Conservation (phyloP, 1,140 invertebrate species). For the Drosophila insularis region DNA sequence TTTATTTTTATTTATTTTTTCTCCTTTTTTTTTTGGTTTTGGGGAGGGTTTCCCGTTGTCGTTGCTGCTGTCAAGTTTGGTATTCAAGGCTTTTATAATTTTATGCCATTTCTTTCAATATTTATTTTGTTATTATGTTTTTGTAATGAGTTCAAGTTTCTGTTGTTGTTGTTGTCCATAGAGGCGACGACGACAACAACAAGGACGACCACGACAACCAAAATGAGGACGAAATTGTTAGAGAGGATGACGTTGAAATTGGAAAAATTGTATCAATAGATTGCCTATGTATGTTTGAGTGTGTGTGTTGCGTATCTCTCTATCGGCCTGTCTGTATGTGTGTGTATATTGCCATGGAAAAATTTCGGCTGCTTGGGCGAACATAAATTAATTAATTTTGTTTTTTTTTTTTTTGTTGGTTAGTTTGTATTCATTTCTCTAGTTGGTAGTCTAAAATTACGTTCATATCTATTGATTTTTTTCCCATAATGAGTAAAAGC, state of each 20-base stretch:
- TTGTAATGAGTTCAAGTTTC: conserved; percentile 69
- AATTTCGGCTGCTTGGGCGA: conserved; percentile 58
- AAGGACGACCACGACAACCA: conserved; percentile 15
- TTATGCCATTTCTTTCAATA: conserved; percentile 80
- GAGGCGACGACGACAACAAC: conserved; percentile 32
- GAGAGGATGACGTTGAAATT: conserved; percentile 72
- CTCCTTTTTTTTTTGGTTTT: conserved; percentile 26
- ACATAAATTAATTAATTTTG: conserved; percentile 80
- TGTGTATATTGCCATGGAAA: conserved; percentile 69
- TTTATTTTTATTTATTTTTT: conserved; percentile 22
- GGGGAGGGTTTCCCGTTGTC: conserved; percentile 25
- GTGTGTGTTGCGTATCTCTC: conserved; percentile 23
- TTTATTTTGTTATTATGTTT: conserved; percentile 80
- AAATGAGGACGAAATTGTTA: conserved; percentile 55
- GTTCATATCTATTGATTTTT: conserved; percentile 62
- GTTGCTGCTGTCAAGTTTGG: conserved; percentile 61
- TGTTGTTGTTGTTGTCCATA: conserved; percentile 41
- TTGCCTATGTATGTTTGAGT: conserved; percentile 28
- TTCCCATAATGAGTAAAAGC: conserved; percentile 43
- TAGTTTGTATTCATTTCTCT: conserved; percentile 37
- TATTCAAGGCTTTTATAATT: conserved; percentile 73
- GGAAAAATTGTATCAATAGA: conserved; percentile 77
- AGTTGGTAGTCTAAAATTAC: conserved; percentile 58
- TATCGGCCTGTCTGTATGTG: conserved; percentile 26
- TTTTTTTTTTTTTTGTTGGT: conserved; percentile 47